A percentile compares a stretch with the other conserved stretches of the same genome.
phyloP scores from a whole-genome alignment of 1,140 invertebrate species.

The Drosophila grimshawi region DNA sequence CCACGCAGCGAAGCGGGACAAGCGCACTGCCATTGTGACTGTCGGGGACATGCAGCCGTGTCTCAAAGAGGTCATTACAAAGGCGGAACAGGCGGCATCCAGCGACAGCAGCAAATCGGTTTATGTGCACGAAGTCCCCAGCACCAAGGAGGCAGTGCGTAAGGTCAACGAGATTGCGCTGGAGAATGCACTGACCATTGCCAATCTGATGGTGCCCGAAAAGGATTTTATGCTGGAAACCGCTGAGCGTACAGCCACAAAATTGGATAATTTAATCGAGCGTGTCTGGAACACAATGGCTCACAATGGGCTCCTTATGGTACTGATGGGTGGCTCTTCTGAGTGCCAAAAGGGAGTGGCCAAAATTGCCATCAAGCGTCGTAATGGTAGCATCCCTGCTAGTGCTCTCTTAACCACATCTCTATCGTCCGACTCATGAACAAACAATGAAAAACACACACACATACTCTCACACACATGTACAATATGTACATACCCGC shows the following conservation, averaged over 20 bases:
- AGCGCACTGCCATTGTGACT: conserved; percentile 86
- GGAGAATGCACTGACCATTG: conserved; percentile 86
- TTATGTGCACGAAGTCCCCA: conserved; percentile 68
- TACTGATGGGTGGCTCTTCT: conserved; percentile 86
- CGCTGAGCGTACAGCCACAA: conserved; percentile 84
- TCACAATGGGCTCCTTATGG: conserved; percentile 85
- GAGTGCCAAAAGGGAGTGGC: conserved; percentile 79
- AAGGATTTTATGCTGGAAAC: conserved; percentile 83
- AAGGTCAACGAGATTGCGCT: conserved; percentile 85
- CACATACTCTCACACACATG: not conserved
- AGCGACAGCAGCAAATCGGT: conserved; percentile 46
- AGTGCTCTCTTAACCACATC: conserved; percentile 12
- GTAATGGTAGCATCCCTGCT: conserved; percentile 42
- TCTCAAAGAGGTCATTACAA: conserved; percentile 75
- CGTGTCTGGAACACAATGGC: conserved; percentile 87
- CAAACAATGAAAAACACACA: not conserved
- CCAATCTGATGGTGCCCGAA: conserved; percentile 86
- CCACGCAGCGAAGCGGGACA: conserved; percentile 87
- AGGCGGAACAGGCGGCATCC: conserved; percentile 46
- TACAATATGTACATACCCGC: not conserved
- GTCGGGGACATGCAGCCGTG: conserved; percentile 86
- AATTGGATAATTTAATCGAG: conserved; percentile 87
- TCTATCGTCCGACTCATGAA: conserved; percentile 12
- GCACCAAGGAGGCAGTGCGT: conserved; percentile 85
- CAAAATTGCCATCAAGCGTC: conserved; percentile 79